Evolutionary conservation across 2,797 vertebrate genomes (phyloP).

Genomic region (Coilia nasus): DNA sequence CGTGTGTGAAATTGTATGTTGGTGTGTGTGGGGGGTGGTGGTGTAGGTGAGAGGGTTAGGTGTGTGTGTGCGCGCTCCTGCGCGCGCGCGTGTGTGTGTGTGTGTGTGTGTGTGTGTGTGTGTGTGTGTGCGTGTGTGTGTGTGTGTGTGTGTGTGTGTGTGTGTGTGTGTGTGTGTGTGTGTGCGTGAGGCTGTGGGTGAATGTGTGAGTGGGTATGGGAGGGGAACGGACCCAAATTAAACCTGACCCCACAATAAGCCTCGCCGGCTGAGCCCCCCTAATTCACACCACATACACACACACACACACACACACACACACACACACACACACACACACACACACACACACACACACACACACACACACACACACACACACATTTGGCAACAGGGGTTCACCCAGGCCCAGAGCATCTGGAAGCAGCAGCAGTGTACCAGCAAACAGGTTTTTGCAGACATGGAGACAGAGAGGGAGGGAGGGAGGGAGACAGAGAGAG

Average conservation of each 20-base stretch:
- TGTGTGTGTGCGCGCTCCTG: not conserved
- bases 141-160: not conserved
- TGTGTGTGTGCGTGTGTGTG: not conserved
- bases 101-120: not conserved
- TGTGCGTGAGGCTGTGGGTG: not conserved
- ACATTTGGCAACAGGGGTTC: not conserved
- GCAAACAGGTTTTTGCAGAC: not conserved
- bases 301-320: slow-evolving; percentile 15
- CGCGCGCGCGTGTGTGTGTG: slow-evolving; percentile 7
- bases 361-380: not conserved
- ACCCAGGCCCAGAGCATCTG: not conserved
- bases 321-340: slow-evolving; percentile 15
- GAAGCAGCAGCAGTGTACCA: not conserved
- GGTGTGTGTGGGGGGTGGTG: not conserved
- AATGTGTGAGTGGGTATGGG: not conserved
- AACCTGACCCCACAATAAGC: slow-evolving; percentile 58
- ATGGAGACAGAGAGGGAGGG: too few relatives aligned
- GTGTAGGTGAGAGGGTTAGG: not conserved
- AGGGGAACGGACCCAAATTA: slow-evolving; percentile 52
- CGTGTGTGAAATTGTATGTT: not conserved
- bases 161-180: not conserved
- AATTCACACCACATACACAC: not conserved
- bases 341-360: not conserved
- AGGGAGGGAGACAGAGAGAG: too few relatives aligned
- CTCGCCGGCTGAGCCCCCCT: slow-evolving; percentile 55